Conservation (phyloP, 1,140 invertebrate genomes). For the Zelostemma sp. region DNA sequence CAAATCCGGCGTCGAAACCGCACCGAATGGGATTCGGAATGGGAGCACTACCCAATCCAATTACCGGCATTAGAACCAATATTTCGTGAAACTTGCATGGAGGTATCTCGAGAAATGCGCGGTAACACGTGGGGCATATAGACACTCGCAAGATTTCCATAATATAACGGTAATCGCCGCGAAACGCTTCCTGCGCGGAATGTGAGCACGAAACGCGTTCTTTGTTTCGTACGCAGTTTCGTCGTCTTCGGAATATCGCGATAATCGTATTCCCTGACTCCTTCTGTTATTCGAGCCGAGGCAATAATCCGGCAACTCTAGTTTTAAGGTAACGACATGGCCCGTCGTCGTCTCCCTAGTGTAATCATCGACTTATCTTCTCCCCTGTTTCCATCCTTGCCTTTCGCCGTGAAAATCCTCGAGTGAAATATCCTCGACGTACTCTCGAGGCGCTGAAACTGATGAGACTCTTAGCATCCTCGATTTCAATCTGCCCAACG, state of each 20-base stretch:
- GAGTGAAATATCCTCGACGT: slow-evolving; percentile 24
- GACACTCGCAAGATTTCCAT: slow-evolving; percentile 4
- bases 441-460: background rate
- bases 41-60: slow-evolving; percentile 2
- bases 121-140: slow-evolving; percentile 12
- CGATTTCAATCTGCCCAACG: slow-evolving; percentile 8
- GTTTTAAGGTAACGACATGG: slow-evolving; percentile 31
- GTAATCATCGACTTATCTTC: slow-evolving; percentile 18
- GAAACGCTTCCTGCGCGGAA: slow-evolving; percentile 6
- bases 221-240: slow-evolving; percentile 7
- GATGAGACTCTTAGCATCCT: slow-evolving; percentile 2
- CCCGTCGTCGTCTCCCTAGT: slow-evolving; percentile 12
- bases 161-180: slow-evolving; percentile 20
- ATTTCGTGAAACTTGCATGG: background rate
- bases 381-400: slow-evolving; percentile 15
- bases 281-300: slow-evolving; percentile 15
- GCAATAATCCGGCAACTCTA: slow-evolving; percentile 37
- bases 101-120: background rate
- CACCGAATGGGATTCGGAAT: background rate
- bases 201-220: slow-evolving; percentile 13
- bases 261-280: slow-evolving; percentile 26
- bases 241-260: slow-evolving; percentile 28
- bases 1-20: background rate
- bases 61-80: background rate
- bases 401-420: slow-evolving; percentile 24